phyloP scores from a whole-genome alignment of 2,797 vertebrate species.

The Huso huso region DNA sequence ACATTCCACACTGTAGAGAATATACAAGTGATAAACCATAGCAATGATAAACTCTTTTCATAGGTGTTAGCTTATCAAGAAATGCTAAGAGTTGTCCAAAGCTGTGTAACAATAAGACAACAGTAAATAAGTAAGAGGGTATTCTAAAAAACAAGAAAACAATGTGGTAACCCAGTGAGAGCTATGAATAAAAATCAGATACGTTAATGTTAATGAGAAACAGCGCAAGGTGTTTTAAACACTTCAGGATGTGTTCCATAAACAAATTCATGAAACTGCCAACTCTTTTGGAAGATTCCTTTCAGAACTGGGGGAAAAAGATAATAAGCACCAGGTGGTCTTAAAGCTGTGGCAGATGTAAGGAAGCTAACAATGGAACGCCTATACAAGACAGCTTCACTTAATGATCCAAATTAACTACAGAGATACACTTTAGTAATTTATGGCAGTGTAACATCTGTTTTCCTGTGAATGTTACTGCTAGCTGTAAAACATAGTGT shows the following conservation, averaged over 20 bases:
- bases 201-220: slow-evolving; percentile 9
- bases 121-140: no score
- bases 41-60: no score
- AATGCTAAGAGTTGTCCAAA: no score
- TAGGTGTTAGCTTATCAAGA: no score
- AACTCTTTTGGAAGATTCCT: slow-evolving; percentile 6
- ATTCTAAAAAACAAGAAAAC: no score
- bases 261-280: slow-evolving; percentile 12
- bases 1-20: no score
- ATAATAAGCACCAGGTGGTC: no score
- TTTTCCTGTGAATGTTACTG: slow-evolving; percentile 18
- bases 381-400: slow-evolving; percentile 8
- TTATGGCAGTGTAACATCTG: slow-evolving; percentile 19
- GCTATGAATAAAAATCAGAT: slow-evolving; percentile 13
- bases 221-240: slow-evolving; percentile 12
- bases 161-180: neutral
- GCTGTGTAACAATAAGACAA: no score
- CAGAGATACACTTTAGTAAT: slow-evolving; percentile 8
- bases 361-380: slow-evolving; percentile 6
- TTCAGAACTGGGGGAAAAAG: neutral
- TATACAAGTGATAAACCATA: no score
- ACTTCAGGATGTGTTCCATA: slow-evolving; percentile 7
- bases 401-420: slow-evolving; percentile 3
- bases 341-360: slow-evolving; percentile 8
- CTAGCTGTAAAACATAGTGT: slow-evolving; percentile 19